These are phyloP conservation scores for Eilema depressum DNA, from an alignment of 2,888 invertebrate genomes.

Conservation along the genomic window DNA sequence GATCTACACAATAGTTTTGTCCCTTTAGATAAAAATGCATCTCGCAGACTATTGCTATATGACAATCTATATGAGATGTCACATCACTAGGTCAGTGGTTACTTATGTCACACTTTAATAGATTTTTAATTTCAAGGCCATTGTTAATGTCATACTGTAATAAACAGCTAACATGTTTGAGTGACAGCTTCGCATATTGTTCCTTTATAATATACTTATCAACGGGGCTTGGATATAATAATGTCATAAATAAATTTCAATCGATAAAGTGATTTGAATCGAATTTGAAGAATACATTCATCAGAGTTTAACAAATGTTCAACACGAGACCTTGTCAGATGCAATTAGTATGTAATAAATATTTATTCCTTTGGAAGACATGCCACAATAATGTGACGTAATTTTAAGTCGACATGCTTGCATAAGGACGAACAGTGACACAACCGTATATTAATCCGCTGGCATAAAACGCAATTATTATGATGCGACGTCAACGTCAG, in stretches of 20 bases:
- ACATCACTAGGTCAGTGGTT: not conserved
- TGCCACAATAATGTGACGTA: slow-evolving; percentile 41
- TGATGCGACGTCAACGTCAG: not conserved
- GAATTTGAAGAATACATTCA: slow-evolving; percentile 16
- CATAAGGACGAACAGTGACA: slow-evolving; percentile 41
- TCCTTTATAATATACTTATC: slow-evolving; percentile 17
- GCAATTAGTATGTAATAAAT: slow-evolving; percentile 52
- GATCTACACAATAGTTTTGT: too few relatives aligned
- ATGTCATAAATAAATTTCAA: slow-evolving; percentile 16
- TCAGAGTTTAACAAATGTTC: slow-evolving; percentile 26
- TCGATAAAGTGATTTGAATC: slow-evolving; percentile 11
- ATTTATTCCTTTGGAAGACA: slow-evolving; percentile 47
- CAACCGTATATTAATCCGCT: slow-evolving; percentile 14
- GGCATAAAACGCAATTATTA: not conserved
- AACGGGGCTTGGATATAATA: not conserved
- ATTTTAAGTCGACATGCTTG: slow-evolving; percentile 30
- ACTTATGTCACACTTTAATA: not conserved
- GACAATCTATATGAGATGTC: not conserved
- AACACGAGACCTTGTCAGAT: slow-evolving; percentile 33
- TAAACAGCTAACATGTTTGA: slow-evolving; percentile 16
- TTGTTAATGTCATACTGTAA: not conserved
- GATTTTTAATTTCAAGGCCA: not conserved
- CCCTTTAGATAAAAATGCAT: not conserved
- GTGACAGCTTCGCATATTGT: slow-evolving; percentile 19
- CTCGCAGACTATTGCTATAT: not conserved